A percentile compares a stretch with the other conserved stretches of the same genome.
These are phyloP conservation scores for Chelmon rostratus DNA, from an alignment of 2,797 vertebrate species.

Conservation along the genomic window DNA sequence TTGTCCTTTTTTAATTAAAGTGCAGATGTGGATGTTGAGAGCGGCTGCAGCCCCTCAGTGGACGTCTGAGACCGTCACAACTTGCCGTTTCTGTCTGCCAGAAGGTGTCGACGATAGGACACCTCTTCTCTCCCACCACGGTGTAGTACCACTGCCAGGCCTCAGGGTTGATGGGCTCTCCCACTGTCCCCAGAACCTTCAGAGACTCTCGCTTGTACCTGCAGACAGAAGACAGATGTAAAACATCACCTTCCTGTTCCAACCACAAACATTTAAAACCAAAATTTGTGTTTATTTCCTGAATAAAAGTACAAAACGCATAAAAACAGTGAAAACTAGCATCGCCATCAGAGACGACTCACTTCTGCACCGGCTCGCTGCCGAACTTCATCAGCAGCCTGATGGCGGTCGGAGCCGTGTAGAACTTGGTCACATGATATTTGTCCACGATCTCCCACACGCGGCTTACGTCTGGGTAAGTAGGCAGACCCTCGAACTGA, in stretches of 20 bases:
- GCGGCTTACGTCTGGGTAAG: constrained; percentile 92
- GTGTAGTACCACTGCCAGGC: constrained; percentile 98
- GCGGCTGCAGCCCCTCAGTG: background rate
- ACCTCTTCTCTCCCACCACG: constrained; percentile 93
- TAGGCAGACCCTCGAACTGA: constrained; percentile 97
- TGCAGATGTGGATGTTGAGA: too few species aligned
- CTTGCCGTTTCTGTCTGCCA: constrained; percentile 98
- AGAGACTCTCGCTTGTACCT: constrained; percentile 93
- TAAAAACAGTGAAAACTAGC: too few species aligned
- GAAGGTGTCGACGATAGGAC: constrained; percentile 97
- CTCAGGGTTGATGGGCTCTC: constrained; percentile 98
- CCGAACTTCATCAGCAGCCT: constrained; percentile 97
- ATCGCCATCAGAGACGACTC: constrained; percentile 50
- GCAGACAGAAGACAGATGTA: background rate
- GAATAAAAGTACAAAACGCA: too few species aligned
- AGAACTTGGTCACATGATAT: constrained; percentile 96
- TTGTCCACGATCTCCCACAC: constrained; percentile 96
- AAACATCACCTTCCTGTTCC: background rate
- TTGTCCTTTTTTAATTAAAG: background rate
- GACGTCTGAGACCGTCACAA: background rate
- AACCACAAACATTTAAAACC: too few species aligned
- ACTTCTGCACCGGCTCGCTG: constrained; percentile 94
- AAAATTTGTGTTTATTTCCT: too few species aligned
- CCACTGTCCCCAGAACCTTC: constrained; percentile 94
- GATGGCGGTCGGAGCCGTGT: constrained; percentile 97